Base-by-base conservation (phyloP, 1,140 invertebrate genomes). In the Pogonomyrmex barbatus region DNA sequence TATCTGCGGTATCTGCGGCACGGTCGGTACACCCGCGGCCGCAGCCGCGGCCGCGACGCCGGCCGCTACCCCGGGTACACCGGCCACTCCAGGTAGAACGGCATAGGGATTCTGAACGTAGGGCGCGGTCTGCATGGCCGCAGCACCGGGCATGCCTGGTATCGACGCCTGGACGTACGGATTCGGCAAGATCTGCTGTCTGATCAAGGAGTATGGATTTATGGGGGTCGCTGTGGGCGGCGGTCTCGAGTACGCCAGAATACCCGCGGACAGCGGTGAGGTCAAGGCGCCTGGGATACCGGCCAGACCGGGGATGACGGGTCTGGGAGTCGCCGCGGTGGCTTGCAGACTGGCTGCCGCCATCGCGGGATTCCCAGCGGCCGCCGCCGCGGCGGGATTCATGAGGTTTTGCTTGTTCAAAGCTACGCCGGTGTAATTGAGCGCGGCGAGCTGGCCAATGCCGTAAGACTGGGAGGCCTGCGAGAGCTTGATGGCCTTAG, bases 341-440 rank as follows among this genome's bases (percentile, higher is more conserved):
- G 91, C 79, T 39, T 85, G 91, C 65, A 92, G 36, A 39, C 89
- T 89, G n/a, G 93, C 92, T 17, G 93, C 91, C 4, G 95, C 94
- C 91, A 94, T 92, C 90, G 93, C 90, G 10, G 87, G 91, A 68
- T 91, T 81, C 93, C 90, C 84, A 14, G 79, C 79, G 93, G 79
- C 87, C 54, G 88, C 87, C 54, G 88, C 89, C 24, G 85, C 42
- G 67, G 93, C 30, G 0, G 82, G 67, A 83, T 89, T 87, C 62
- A 95, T 91, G 56, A 96, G 90, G 6, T 96, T 95, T 87, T 96
- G 96, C 82, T 96, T 96, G 91, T 97, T 97, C 8, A 97, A 94
- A 6, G 97, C 96, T 50, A 98, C 96, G 71, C 97, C 97, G 50
- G 97, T 97, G 95, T 98, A 98, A 90, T 96, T 97, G 24, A 97